A percentile compares a stretch with the other conserved stretches of the same genome.
Evolutionary conservation across 1,140 invertebrate genomes (phyloP).

Genomic region (Asobara japonica): DNA sequence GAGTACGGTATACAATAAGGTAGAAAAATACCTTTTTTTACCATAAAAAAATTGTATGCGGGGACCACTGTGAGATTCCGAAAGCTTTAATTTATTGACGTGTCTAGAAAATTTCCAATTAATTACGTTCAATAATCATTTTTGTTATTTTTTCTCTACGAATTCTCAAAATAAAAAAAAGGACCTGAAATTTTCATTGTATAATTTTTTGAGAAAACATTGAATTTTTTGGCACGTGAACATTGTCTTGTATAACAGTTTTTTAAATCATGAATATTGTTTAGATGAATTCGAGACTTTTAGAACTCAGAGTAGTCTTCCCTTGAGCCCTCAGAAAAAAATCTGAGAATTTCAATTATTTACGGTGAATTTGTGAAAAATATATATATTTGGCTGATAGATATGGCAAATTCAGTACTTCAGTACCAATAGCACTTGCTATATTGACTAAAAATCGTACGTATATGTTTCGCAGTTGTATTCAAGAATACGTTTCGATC

Average conservation of each 20-base stretch:
- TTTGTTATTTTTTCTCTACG: neutral
- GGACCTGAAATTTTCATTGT: no score
- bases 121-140: neutral
- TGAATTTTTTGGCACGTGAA: no score
- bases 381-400: slow-evolving; percentile 22
- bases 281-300: no score
- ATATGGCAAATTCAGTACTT: slow-evolving; percentile 30
- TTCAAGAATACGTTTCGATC: neutral
- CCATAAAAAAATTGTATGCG: no score
- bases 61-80: no score
- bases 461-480: slow-evolving; percentile 21
- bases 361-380: slow-evolving; percentile 10
- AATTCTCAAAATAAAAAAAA: neutral
- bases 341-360: neutral
- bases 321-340: neutral
- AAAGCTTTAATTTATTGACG: no score
- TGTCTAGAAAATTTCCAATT: no score
- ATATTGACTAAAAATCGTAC: slow-evolving; percentile 20
- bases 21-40: neutral
- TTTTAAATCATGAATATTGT: no score
- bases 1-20: neutral
- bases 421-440: slow-evolving; percentile 12
- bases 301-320: no score
- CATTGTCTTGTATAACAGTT: no score
- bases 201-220: no score